Evolutionary conservation across 2,888 invertebrate genomes (phyloP).

Genomic region (Trichopoda pennipes): DNA sequence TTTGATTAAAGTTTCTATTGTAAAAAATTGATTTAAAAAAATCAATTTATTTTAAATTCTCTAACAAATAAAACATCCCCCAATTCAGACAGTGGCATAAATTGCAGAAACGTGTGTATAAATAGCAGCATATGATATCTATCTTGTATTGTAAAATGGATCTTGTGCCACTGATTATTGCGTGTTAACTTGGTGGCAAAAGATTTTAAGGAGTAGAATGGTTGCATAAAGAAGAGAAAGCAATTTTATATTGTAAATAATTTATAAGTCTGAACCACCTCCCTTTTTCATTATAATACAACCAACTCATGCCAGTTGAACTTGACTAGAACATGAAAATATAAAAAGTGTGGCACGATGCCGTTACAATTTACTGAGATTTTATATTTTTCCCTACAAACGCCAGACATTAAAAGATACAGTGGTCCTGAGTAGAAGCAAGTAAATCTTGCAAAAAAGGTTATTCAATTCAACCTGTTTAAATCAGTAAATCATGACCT

Average conservation of each 20-base stretch:
- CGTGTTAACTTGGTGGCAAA: slow-evolving; percentile 66
- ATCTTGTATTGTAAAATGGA: slow-evolving; percentile 43
- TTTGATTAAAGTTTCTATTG: neutral
- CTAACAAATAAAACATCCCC: slow-evolving; percentile 12
- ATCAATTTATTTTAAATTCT: slow-evolving; percentile 20
- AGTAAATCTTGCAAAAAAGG: slow-evolving; percentile 19
- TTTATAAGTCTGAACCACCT: slow-evolving; percentile 47
- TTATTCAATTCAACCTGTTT: slow-evolving; percentile 61
- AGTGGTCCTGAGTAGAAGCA: neutral
- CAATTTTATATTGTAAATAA: slow-evolving; percentile 61
- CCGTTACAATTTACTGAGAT: slow-evolving; percentile 30
- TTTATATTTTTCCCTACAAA: slow-evolving; percentile 6
- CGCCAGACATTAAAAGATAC: neutral
- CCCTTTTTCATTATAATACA: slow-evolving; percentile 17
- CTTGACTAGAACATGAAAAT: slow-evolving; percentile 4
- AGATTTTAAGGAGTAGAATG: slow-evolving; percentile 28
- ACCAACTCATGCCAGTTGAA: slow-evolving; percentile 1
- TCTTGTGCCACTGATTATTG: slow-evolving; percentile 60
- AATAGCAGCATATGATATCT: slow-evolving; percentile 47
- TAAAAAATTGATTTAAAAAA: neutral
- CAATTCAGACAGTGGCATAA: neutral
- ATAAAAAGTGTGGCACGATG: slow-evolving; percentile 43
- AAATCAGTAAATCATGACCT: slow-evolving; percentile 62
- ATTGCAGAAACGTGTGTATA: slow-evolving; percentile 29
- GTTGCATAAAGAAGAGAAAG: slow-evolving; percentile 36